A percentile compares a stretch with the other conserved stretches of the same genome.
Conservation (phyloP, 2,797 vertebrate species). For the Allochrocebus solatus region DNA sequence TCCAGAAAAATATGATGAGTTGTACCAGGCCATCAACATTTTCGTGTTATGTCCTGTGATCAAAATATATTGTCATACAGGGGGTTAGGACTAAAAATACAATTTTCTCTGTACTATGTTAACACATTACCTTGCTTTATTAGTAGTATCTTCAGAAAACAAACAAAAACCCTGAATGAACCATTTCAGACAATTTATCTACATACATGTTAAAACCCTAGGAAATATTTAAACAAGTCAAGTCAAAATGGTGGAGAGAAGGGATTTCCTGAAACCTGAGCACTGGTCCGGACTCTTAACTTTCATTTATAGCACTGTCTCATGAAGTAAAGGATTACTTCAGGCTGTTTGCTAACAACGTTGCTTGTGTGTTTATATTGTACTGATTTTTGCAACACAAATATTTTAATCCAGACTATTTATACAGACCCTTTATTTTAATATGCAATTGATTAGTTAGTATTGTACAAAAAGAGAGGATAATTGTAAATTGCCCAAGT, state of each 20-base stretch:
- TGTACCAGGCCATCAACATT: background rate
- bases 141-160: background rate
- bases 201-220: background rate
- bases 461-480: slow-evolving; percentile 38
- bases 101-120: background rate
- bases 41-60: background rate
- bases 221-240: background rate
- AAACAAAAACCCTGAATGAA: background rate
- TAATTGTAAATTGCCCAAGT: slow-evolving; percentile 64
- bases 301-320: background rate
- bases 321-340: background rate
- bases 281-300: background rate
- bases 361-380: background rate
- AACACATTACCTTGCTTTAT: background rate
- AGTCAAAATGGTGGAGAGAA: background rate
- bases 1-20: background rate
- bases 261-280: background rate
- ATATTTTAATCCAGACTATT: slow-evolving; percentile 46
- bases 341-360: background rate
- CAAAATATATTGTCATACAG: background rate
- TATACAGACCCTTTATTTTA: slow-evolving; percentile 51
- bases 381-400: slow-evolving; percentile 27
- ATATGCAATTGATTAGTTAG: slow-evolving; percentile 62
- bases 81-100: background rate
- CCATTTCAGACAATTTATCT: background rate